These are phyloP conservation scores for Gila orcuttii DNA, from an alignment of 2,113 vertebrate genomes.

Conservation along the genomic window DNA sequence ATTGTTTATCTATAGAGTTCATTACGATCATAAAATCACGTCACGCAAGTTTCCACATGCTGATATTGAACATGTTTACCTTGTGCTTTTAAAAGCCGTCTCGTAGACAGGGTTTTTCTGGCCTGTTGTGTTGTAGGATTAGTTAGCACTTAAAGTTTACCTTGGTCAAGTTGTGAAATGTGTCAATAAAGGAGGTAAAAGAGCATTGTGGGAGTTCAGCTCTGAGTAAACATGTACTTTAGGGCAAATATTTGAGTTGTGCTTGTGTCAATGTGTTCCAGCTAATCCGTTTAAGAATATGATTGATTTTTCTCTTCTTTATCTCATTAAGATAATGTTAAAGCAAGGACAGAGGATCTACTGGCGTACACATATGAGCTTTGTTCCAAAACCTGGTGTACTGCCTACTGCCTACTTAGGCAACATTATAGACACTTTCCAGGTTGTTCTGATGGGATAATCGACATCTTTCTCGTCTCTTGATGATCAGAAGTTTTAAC, in stretches of 20 bases:
- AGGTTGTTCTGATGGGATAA: not conserved
- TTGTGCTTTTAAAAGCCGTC: not conserved
- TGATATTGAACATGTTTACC: not conserved
- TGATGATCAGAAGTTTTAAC: not conserved
- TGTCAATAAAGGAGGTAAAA: conserved; percentile 30
- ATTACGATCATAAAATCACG: not conserved
- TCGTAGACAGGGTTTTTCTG: not conserved
- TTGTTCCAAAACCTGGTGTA: not conserved
- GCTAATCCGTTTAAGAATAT: not conserved
- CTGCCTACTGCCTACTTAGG: too few relatives aligned
- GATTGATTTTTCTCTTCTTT: not conserved
- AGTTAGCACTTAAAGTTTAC: conserved; percentile 20
- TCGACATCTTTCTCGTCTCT: not conserved
- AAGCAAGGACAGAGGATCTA: not conserved
- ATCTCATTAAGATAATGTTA: not conserved
- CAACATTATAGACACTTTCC: not conserved
- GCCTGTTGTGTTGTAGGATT: not conserved
- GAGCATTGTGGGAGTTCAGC: conserved; percentile 19
- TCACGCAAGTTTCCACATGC: not conserved
- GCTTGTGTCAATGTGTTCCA: not conserved
- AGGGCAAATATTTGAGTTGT: conserved; percentile 16
- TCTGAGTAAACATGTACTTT: conserved; percentile 20
- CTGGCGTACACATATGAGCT: too few relatives aligned
- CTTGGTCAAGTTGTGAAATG: conserved; percentile 45
- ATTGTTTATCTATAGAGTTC: not conserved